These are phyloP conservation scores for Metaphire vulgaris DNA, from an alignment of 1,140 invertebrate genomes.

Conservation along the genomic window DNA sequence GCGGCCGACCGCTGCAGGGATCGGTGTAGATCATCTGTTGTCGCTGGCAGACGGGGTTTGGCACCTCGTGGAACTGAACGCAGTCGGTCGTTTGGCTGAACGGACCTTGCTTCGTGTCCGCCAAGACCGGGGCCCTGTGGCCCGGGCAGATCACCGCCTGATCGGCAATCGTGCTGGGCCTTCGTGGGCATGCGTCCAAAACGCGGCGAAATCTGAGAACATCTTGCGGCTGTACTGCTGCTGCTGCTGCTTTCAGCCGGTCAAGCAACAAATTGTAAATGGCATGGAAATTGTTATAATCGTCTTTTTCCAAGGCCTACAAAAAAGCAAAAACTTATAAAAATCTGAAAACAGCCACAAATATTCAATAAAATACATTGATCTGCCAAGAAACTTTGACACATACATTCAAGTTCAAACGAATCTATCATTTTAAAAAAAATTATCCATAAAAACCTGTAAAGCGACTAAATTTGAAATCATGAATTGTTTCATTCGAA, in stretches of 20 bases:
- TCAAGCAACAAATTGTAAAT: slow-evolving; percentile 85
- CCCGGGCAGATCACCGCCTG: slow-evolving; percentile 28
- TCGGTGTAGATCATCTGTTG: slow-evolving; percentile 7
- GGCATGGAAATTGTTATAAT: slow-evolving; percentile 88
- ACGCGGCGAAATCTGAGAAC: slow-evolving; percentile 48
- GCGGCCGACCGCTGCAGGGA: not conserved
- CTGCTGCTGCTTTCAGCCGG: slow-evolving; percentile 59
- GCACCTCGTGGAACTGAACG: slow-evolving; percentile 33
- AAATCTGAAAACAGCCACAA: no score
- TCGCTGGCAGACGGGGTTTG: slow-evolving; percentile 1
- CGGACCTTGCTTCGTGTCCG: slow-evolving; percentile 36
- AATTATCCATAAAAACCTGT: not conserved
- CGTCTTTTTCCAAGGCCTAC: slow-evolving; percentile 74
- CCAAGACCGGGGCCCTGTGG: slow-evolving; percentile 32
- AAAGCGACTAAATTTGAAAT: not conserved
- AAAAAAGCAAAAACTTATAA: slow-evolving; percentile 47
- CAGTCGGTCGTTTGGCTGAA: slow-evolving; percentile 47
- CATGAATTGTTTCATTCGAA: no score
- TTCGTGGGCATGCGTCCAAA: slow-evolving; percentile 41
- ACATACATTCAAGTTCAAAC: not conserved
- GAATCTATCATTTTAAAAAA: not conserved
- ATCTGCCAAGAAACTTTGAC: not conserved
- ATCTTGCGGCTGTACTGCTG: slow-evolving; percentile 36
- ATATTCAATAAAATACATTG: no score
- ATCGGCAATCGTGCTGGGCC: slow-evolving; percentile 33